Evolutionary conservation across 2,113 vertebrate species (phyloP).

Genomic region (Sarotherodon lohbergeri): DNA sequence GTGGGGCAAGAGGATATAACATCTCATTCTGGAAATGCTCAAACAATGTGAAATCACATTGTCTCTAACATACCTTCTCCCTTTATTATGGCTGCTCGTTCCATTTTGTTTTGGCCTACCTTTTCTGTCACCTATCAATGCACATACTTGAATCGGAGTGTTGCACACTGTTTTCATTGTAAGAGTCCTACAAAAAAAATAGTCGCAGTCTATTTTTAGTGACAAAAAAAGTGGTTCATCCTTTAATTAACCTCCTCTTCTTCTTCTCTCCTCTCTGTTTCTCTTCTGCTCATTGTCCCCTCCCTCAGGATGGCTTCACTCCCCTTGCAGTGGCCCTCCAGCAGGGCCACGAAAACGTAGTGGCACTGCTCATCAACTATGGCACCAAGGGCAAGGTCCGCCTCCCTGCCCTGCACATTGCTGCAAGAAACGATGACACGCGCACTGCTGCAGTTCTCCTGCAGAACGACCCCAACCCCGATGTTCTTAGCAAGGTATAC

Average conservation of each 20-base stretch:
- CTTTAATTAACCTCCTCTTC: background rate
- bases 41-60: background rate
- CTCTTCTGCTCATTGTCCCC: background rate
- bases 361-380: slow-evolving; percentile 94
- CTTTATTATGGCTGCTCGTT: background rate
- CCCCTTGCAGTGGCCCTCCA: slow-evolving; percentile 93
- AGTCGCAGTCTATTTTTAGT: background rate
- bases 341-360: slow-evolving; percentile 96
- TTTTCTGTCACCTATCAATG: background rate
- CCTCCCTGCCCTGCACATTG: slow-evolving; percentile 93
- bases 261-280: background rate
- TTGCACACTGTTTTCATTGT: background rate
- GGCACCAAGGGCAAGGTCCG: slow-evolving; percentile 95
- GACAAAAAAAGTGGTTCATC: background rate
- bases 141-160: background rate
- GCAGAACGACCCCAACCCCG: slow-evolving; percentile 94
- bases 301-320: slow-evolving; percentile 89
- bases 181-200: background rate
- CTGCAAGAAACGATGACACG: slow-evolving; percentile 94
- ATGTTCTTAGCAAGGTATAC: slow-evolving; percentile 92
- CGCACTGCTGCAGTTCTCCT: slow-evolving; percentile 92
- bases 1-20: background rate
- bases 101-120: background rate
- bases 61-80: background rate
- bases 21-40: background rate